phyloP scores from a whole-genome alignment of 2,797 vertebrate genomes.

The Botia kubotai region DNA sequence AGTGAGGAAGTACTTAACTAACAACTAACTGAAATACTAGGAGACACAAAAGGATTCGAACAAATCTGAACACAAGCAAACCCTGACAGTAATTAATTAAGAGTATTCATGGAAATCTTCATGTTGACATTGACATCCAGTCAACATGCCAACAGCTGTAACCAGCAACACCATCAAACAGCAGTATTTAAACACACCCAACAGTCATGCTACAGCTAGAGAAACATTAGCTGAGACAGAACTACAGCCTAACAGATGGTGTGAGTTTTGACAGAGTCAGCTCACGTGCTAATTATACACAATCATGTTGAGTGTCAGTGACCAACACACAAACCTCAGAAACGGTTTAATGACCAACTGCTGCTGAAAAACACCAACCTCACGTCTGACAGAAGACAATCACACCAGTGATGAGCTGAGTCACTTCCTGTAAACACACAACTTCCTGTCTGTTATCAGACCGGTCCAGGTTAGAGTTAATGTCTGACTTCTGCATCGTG shows the following conservation, averaged over 20 bases:
- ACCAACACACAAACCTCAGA: conserved; percentile 2
- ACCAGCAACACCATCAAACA: no score
- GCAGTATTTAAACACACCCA: background rate
- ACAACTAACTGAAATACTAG: no score
- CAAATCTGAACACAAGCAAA: no score
- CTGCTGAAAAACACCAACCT: background rate
- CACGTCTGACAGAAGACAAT: background rate
- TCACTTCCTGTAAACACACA: background rate
- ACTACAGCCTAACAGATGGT: conserved; percentile 26
- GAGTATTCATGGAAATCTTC: background rate
- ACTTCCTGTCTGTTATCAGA: background rate
- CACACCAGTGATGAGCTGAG: background rate
- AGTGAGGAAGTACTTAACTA: no score
- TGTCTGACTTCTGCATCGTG: background rate
- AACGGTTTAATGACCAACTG: conserved; percentile 19
- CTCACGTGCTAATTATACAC: conserved; percentile 22
- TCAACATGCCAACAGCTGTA: background rate
- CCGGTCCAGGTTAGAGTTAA: background rate
- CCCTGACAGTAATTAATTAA: no score
- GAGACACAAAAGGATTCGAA: no score
- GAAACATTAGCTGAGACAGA: conserved; percentile 9
- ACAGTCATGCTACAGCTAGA: conserved; percentile 1
- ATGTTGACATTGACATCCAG: background rate
- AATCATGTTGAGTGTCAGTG: conserved; percentile 33
- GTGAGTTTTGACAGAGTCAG: conserved; percentile 13